Percentiles rank a stretch among this genome's conserved stretches.
phyloP scores from a whole-genome alignment of 92 coral and sea anemone species.

The Parazoanthus swiftii region DNA sequence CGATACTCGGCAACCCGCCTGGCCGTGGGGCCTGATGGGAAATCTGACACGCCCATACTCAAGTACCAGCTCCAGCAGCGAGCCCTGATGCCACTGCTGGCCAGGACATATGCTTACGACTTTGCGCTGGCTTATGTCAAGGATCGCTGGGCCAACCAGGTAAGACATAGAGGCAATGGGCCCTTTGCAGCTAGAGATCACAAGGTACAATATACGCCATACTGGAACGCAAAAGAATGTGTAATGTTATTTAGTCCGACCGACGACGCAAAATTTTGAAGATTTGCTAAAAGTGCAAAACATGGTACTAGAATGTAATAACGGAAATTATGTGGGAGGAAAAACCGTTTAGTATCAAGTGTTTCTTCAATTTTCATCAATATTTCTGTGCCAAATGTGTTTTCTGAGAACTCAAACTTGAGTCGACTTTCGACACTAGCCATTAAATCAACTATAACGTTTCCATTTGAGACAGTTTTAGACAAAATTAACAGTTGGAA shows the following conservation, averaged over 20 bases:
- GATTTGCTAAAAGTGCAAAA: not conserved
- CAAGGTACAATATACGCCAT: too few relatives aligned
- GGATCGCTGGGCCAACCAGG: slow-evolving; percentile 90
- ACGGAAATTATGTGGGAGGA: not conserved
- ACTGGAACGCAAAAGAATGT: too few relatives aligned
- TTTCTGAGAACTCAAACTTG: too few relatives aligned
- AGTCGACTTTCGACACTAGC: too few relatives aligned
- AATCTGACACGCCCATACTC: slow-evolving; percentile 84
- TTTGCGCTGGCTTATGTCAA: slow-evolving; percentile 82
- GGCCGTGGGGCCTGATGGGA: slow-evolving; percentile 91
- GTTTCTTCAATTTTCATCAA: too few relatives aligned
- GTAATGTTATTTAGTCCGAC: too few relatives aligned
- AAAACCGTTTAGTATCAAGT: too few relatives aligned
- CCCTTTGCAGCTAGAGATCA: too few relatives aligned
- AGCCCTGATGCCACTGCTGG: slow-evolving; percentile 84
- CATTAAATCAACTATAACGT: too few relatives aligned
- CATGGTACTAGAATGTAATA: not conserved
- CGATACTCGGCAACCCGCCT: slow-evolving; percentile 90
- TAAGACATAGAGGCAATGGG: not conserved
- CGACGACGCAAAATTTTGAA: not conserved
- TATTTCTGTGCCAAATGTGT: too few relatives aligned
- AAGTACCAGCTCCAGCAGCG: slow-evolving; percentile 82
- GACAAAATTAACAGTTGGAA: too few relatives aligned
- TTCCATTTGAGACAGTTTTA: too few relatives aligned
- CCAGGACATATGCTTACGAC: slow-evolving; percentile 80